Evolutionary conservation across 2,113 vertebrate genomes (phyloP).

Genomic region (Uropsilus gracilis): DNA sequence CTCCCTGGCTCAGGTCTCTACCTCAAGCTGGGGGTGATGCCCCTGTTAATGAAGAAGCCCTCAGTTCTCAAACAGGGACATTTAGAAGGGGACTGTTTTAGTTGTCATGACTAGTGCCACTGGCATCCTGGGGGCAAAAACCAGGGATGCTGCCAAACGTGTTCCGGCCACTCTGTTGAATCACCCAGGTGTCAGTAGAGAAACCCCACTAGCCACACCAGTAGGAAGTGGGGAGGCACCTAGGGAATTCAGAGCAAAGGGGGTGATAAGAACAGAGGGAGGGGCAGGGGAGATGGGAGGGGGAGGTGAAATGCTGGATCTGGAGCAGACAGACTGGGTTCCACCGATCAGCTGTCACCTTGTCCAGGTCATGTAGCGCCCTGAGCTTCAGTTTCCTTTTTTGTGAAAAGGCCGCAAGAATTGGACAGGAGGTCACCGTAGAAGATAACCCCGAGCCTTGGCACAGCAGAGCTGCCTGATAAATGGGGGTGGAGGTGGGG

Average conservation of each 20-base stretch:
- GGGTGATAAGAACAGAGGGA: background rate
- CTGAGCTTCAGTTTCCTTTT: background rate
- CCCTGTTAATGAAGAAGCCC: background rate
- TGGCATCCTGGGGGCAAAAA: background rate
- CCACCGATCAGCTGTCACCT: background rate
- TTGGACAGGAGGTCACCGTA: background rate
- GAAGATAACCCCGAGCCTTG: background rate
- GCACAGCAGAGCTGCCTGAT: background rate
- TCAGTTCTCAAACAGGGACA: background rate
- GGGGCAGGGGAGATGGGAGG: background rate
- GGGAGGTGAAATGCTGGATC: background rate
- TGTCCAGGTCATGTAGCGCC: background rate
- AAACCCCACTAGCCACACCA: background rate
- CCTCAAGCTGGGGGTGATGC: background rate
- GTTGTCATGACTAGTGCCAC: background rate
- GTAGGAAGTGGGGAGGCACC: background rate
- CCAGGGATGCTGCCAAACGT: background rate
- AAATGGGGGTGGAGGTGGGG: rapidly evolving
- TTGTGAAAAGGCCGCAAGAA: background rate
- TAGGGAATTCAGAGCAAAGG: background rate
- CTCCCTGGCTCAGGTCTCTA: background rate
- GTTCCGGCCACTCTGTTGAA: background rate
- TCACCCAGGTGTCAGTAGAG: background rate
- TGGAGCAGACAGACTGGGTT: background rate
- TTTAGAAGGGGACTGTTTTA: background rate